A percentile compares a stretch with the other conserved stretches of the same genome.
phyloP scores from a whole-genome alignment of 2,797 vertebrate species.

The Argyrosomus regius region DNA sequence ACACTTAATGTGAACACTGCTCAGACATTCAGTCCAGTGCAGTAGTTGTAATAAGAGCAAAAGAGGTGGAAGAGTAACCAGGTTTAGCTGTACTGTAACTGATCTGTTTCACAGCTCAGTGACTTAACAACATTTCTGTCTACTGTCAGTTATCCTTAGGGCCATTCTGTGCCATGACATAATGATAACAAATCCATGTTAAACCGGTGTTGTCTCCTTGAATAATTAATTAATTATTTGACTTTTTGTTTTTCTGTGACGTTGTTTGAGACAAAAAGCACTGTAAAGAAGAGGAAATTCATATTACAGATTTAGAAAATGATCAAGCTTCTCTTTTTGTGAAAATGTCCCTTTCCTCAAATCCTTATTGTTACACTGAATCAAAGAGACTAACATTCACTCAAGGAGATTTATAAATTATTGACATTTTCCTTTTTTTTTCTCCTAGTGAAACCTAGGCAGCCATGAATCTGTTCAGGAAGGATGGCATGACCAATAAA shows the following conservation, averaged over 20 bases:
- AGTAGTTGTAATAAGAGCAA: constrained; percentile 27
- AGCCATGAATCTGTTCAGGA: constrained; percentile 80
- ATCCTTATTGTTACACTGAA: background rate
- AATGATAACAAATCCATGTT: background rate
- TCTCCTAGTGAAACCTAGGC: constrained; percentile 70
- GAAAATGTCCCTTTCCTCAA: background rate
- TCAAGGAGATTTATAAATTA: background rate
- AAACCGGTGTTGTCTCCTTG: background rate
- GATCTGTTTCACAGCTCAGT: constrained; percentile 38
- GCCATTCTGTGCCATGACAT: background rate
- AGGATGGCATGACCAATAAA: constrained; percentile 70
- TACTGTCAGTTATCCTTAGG: background rate
- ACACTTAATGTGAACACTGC: constrained; percentile 38
- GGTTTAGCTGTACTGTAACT: constrained; percentile 38
- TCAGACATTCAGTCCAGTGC: constrained; percentile 29
- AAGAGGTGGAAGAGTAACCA: constrained; percentile 55
- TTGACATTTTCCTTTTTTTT: constrained; percentile 8
- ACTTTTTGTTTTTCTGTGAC: background rate
- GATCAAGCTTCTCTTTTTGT: background rate
- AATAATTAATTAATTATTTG: background rate
- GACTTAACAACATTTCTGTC: constrained; percentile 3
- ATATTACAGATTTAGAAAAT: background rate
- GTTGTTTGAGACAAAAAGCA: background rate
- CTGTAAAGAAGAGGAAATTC: background rate
- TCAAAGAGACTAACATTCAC: background rate